Base-by-base conservation (phyloP, 2,797 vertebrate species). In the Megalops cyprinoides region DNA sequence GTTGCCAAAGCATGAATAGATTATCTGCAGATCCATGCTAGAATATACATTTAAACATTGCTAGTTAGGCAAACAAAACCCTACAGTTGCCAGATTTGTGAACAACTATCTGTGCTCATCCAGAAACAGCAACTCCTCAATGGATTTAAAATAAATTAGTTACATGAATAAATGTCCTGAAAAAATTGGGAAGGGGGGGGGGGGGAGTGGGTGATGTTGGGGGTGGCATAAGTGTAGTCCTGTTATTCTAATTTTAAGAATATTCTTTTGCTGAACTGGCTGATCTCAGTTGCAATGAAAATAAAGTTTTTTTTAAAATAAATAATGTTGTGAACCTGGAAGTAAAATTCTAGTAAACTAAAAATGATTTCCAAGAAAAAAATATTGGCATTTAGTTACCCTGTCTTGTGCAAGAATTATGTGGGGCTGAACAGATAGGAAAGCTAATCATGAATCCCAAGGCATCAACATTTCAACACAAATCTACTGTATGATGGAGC, bases 51-150 rank as follows among this genome's bases (percentile, higher is more conserved):
- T 93, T 89, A 82, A 83, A 91, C 91, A 94, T 93, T 94, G 91
- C 93, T 94, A 92, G 93, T 86, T 90, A 89, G 90, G 93, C 90
- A 90, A 93, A 93, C 90, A 93, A 89, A 93, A 91, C 89, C 90
- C 85, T 89, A 90, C 88, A 93, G 89, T 93, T 93, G 92, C 91
- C 92, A 91, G 89, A 39, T 79, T 85, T 89, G 82, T 81, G 88
- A 90, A 91, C 93, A 92, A 92, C 94, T 91, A 91, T 90, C 88
- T 85, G 80, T 81, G 84, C 85, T 87, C 86, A 87, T 90, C 86
- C 87, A 85, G 83, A 87, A 84, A 86, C 84, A 84, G 85, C 84
- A 84, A 88, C 90, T 90, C 87, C 86, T 91, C 86, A 90, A 86
- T 79, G 39, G 20, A 39, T 44, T 71, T 69, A 15, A 69, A n/a